Base-by-base conservation (phyloP, 2,888 invertebrate genomes). In the Molanna angustata region DNA sequence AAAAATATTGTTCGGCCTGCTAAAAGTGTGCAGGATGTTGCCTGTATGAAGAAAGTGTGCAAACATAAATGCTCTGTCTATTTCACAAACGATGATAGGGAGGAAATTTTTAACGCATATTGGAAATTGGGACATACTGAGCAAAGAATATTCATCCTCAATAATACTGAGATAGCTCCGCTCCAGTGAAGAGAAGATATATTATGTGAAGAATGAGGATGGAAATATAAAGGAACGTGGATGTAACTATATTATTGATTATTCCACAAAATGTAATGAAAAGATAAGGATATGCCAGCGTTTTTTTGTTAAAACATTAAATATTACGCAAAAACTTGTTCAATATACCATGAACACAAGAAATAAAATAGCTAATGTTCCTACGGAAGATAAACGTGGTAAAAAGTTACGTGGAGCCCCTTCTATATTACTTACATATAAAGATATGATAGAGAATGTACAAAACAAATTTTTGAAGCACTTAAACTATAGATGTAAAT, bases 111-210 rank as follows among this genome's bases (percentile, higher is more conserved):
- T 35, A 14, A 35, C 13, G 4, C 35, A 11, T 35, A 35, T 14
- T 35, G 35, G 35, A 35, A 35, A 35, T 35, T 35, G 35, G 35
- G 35, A 4, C 13, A 35, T n/a, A 35, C 14, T 14, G 35, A 35
- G 14, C 9, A 35, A 35, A 35, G 35, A 14, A 35, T 35, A 14
- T 35, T 35, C 14, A 35, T 35, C 13, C 35, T 35, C 35, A 35
- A 35, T 14, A 4, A 35, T 35, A 9, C 13, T 35, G 35, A 35
- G 35, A 35, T 35, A 13, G 35, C 35, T 11, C 35, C 35, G n/a
- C n/a, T n/a, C n/a, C n/a, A n/a, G n/a, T n/a, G n/a, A n/a, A 35
- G 35, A 13, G 35, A 35, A 35, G 35, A 35, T 11, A 14, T 13
- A 14, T 4, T 35, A 35, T 35, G 9, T 35, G 14, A 35, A 35